Percentiles rank a stretch among this genome's conserved stretches.
Evolutionary conservation across 64 coral and sea anemone genomes (phyloP).

Genomic region (Actinia equina): DNA sequence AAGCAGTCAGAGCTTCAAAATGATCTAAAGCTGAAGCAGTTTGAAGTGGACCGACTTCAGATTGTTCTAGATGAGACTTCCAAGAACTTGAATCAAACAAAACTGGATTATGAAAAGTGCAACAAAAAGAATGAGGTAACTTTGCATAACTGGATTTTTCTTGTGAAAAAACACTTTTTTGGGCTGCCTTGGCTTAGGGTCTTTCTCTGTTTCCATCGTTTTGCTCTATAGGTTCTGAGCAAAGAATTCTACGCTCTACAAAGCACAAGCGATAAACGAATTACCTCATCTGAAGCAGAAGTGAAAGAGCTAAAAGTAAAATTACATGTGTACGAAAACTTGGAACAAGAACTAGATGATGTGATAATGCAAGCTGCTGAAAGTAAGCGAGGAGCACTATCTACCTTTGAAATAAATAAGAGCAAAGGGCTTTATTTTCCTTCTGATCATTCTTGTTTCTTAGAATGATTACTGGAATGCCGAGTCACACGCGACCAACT

Average conservation of each 20-base stretch:
- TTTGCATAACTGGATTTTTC: too few relatives aligned
- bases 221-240: slow-evolving; percentile 67
- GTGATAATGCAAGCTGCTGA: slow-evolving; percentile 97
- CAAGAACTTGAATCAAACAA: slow-evolving; percentile 72
- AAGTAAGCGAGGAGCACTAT: slow-evolving; percentile 34
- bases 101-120: slow-evolving; percentile 77
- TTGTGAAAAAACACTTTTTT: too few relatives aligned
- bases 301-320: slow-evolving; percentile 63
- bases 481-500: too few relatives aligned
- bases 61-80: slow-evolving; percentile 83
- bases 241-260: slow-evolving; percentile 90
- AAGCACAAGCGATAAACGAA: slow-evolving; percentile 66
- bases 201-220: neutral
- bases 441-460: too few relatives aligned
- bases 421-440: too few relatives aligned
- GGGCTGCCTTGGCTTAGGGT: neutral
- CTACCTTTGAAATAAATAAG: too few relatives aligned
- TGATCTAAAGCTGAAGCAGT: slow-evolving; percentile 95
- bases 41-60: slow-evolving; percentile 85
- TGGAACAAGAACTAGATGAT: slow-evolving; percentile 94
- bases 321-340: slow-evolving; percentile 71
- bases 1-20: slow-evolving; percentile 80
- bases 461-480: too few relatives aligned
- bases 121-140: slow-evolving; percentile 90
- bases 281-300: slow-evolving; percentile 48